Conservation (phyloP, 2,888 invertebrate species). For the Ditylenchus weischeri region DNA sequence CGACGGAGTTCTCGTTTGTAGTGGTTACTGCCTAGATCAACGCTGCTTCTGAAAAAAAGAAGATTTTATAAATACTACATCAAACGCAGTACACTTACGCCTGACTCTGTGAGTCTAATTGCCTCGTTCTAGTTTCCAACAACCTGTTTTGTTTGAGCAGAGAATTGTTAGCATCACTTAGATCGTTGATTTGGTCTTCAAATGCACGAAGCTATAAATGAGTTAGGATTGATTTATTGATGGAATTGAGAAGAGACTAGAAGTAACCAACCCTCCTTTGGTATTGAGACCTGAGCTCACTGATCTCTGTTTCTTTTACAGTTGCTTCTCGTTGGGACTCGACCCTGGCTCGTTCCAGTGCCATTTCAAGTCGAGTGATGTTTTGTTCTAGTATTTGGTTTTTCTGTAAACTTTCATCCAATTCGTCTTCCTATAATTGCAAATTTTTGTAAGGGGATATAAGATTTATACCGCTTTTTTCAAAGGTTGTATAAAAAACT, state of each 20-base stretch:
- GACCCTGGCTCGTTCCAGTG: constrained; percentile 23
- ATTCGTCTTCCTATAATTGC: constrained; percentile 69
- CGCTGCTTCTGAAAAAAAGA: constrained; percentile 12
- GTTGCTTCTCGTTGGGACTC: constrained; percentile 71
- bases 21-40: constrained; percentile 9
- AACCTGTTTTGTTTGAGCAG: constrained; percentile 84
- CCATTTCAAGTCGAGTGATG: constrained; percentile 68
- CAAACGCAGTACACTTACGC: constrained; percentile 17
- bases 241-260: not conserved
- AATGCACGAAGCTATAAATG: constrained; percentile 36
- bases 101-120: constrained; percentile 37
- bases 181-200: constrained; percentile 69
- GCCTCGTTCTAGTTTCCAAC: constrained; percentile 63
- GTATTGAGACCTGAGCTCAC: constrained; percentile 32
- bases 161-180: constrained; percentile 83
- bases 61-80: not conserved
- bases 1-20: constrained; percentile 41
- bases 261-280: constrained; percentile 25
- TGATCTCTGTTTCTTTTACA: constrained; percentile 67
- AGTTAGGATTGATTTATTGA: constrained; percentile 3
- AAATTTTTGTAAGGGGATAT: not conserved
- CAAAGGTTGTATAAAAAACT: not conserved
- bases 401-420: constrained; percentile 89
- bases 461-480: too few species aligned
- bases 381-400: constrained; percentile 86